Percentiles rank a stretch among this genome's conserved stretches.
Evolutionary conservation across 1,140 invertebrate species (phyloP).

Genomic region (Aphis craccivora): DNA sequence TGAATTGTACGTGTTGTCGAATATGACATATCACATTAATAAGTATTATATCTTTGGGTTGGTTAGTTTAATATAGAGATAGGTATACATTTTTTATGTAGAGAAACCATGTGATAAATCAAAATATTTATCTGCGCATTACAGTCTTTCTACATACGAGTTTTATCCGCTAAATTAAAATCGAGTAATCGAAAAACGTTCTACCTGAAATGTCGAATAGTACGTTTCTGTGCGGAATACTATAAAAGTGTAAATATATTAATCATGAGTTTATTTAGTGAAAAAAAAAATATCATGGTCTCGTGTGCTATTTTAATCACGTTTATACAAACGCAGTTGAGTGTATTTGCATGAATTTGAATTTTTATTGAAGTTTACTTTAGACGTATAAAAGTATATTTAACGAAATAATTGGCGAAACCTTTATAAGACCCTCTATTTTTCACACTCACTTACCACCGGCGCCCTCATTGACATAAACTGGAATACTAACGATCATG

Average conservation of each 20-base stretch:
- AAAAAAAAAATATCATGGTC: not conserved
- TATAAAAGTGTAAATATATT: not conserved
- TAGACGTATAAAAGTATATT: not conserved
- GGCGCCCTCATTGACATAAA: conserved; percentile 7
- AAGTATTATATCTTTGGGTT: not conserved
- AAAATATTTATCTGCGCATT: not conserved
- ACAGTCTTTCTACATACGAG: not conserved
- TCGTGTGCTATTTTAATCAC: not conserved
- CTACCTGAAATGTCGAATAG: not conserved
- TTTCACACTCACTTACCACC: conserved; percentile 27
- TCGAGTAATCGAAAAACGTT: not conserved
- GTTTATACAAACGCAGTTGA: not conserved
- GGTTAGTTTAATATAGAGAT: too few relatives aligned
- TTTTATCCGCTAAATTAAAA: not conserved
- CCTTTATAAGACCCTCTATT: not conserved
- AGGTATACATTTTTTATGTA: too few relatives aligned
- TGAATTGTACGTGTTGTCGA: not conserved
- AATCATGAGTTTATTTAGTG: not conserved
- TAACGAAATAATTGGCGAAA: conserved; percentile 17
- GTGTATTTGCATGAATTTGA: not conserved
- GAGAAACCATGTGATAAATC: not conserved
- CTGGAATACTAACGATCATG: conserved; percentile 37
- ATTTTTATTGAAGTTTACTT: not conserved
- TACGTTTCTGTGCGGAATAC: not conserved
- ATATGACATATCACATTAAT: too few relatives aligned